These are phyloP conservation scores for Protonemura montana DNA, from an alignment of 2,888 invertebrate species.

Conservation along the genomic window DNA sequence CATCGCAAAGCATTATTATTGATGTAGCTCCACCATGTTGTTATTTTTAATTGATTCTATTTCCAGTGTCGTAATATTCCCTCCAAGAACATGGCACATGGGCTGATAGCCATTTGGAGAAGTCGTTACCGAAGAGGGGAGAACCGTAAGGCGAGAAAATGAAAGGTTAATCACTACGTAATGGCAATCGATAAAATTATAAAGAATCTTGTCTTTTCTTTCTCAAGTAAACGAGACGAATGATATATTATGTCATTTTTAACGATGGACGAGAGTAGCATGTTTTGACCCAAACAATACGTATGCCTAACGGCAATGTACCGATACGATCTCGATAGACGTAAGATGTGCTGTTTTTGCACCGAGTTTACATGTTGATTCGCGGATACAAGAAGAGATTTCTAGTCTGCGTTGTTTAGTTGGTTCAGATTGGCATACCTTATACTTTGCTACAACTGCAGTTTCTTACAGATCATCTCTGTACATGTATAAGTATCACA, in stretches of 20 bases:
- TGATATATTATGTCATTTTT: background rate
- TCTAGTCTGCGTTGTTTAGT: constrained; percentile 28
- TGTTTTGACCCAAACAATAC: background rate
- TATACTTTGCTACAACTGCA: too few relatives aligned
- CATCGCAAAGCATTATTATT: too few relatives aligned
- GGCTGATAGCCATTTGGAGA: background rate
- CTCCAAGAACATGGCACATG: too few relatives aligned
- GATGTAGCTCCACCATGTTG: too few relatives aligned
- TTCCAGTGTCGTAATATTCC: too few relatives aligned
- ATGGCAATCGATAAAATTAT: background rate
- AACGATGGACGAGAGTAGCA: background rate
- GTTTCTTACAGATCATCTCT: constrained; percentile 15
- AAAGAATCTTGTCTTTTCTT: background rate
- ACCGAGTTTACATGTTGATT: background rate
- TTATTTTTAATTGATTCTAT: too few relatives aligned
- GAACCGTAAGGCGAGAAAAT: background rate
- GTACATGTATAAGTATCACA: background rate
- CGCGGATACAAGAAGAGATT: constrained; percentile 31
- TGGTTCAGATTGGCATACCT: too few relatives aligned
- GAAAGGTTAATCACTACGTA: constrained; percentile 5
- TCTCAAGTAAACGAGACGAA: background rate
- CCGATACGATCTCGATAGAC: background rate
- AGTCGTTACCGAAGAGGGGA: background rate
- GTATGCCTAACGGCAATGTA: background rate
- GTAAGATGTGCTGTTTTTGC: constrained; percentile 13